Percentiles rank a stretch among this genome's conserved stretches.
phyloP scores from a whole-genome alignment of 2,797 vertebrate genomes.

The Benthosema pterotum region DNA sequence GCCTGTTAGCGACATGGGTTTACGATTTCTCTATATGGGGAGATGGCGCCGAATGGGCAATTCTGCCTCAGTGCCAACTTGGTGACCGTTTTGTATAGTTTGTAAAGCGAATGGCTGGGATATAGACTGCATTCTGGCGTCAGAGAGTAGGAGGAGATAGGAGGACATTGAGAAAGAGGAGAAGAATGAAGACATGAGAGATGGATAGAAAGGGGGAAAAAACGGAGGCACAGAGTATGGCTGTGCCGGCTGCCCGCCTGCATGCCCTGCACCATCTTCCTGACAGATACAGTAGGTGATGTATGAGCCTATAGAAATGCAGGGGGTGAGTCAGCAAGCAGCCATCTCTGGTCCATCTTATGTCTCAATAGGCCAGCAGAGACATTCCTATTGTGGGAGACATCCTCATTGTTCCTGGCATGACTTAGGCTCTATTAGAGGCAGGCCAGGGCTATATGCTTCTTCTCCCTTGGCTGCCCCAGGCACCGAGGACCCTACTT shows the following conservation, averaged over 20 bases:
- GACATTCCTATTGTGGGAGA: conserved; percentile 43
- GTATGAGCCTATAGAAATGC: conserved; percentile 60
- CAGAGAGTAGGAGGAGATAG: neutral
- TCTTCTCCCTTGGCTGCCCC: conserved; percentile 42
- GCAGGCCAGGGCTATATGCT: conserved; percentile 22
- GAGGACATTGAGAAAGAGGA: neutral
- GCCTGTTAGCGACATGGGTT: conserved; percentile 4
- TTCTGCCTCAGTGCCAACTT: neutral
- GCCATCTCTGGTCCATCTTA: conserved; percentile 65
- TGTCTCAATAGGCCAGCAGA: conserved; percentile 57
- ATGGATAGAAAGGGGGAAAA: neutral
- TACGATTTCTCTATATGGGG: neutral
- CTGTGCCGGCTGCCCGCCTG: conserved; percentile 36
- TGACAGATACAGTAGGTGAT: conserved; percentile 71
- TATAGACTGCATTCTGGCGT: neutral
- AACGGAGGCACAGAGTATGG: conserved; percentile 22
- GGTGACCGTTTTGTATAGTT: neutral
- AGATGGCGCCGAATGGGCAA: conserved; percentile 15
- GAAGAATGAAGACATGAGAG: neutral
- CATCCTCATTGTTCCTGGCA: conserved; percentile 43
- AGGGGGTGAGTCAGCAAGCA: conserved; percentile 76
- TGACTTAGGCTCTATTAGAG: conserved; percentile 35
- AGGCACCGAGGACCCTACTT: conserved; percentile 66
- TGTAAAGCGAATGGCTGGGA: neutral
- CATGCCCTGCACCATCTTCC: conserved; percentile 55